Evolutionary conservation across 1,140 invertebrate genomes (phyloP), one percentile per base, ranked within the genome.

Genomic region (Neuroterus valhalla): DNA sequence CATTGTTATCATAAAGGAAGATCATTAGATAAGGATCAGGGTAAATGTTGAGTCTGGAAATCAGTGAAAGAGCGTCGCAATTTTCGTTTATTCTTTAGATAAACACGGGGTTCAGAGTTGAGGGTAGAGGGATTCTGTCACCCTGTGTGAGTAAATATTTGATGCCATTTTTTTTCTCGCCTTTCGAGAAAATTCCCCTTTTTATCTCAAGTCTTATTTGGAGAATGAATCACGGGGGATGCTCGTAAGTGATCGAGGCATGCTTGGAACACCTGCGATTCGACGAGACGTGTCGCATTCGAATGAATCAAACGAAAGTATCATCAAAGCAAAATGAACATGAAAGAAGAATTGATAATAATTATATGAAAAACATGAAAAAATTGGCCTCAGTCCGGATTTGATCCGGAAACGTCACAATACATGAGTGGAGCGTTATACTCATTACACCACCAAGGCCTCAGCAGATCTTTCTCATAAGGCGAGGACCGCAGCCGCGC

Each of bases 81-180:
- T 48, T 48, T 48, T 48, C 46, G 2, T 48, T 48, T 19, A 48
- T 48, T 48, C 46, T 19, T 48, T n/a, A 17, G 46, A n/a, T 10
- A 48, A 48, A 48, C 46, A 48, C 17, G 5, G 8, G 46, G n/a
- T n/a, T 48, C 6, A 48, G 46, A 48, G 17, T 48, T 19, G 46
- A 48, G 46, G 46, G 17, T 48, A n/a, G n/a, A 48, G 46, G 17
- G 15, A 48, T 48, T 48, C 46, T 48, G 46, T 48, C 62, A 45
- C 21, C 38, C 12, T 8, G 19, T 26, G 42, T 12, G 31, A 55
- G 69, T 76, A 80, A 80, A 80, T 80, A 80, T 78, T 76, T 78
- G 66, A 71, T 71, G 70, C 66, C 48, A 75, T 79, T 77, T 79
- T 76, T 80, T 50, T 52, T n/a, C 66, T 48, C 46, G 46, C 46